Evolutionary conservation across 2,113 vertebrate species (phyloP).

Genomic region (Clarias batrachus): DNA sequence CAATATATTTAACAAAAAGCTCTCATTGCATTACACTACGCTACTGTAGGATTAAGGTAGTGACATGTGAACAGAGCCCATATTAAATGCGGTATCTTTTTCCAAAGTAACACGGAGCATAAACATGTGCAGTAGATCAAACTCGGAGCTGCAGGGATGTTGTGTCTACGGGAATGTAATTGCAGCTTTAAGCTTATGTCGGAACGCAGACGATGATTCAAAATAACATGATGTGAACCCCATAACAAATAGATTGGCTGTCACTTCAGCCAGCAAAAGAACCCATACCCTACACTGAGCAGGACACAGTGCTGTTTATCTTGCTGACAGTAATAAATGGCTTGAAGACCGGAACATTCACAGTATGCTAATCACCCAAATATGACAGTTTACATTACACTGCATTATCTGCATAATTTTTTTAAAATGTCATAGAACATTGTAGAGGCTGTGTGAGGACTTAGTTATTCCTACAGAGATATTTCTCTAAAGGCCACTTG

Average conservation of each 20-base stretch:
- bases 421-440: neutral
- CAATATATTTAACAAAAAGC: neutral
- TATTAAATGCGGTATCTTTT: neutral
- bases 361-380: neutral
- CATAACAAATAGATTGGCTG: conserved; percentile 19
- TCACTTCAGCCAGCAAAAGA: conserved; percentile 36
- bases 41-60: neutral
- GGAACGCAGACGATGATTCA: conserved; percentile 29
- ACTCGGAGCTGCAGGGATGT: conserved; percentile 5
- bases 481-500: neutral
- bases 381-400: neutral
- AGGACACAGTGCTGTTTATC: conserved; percentile 16
- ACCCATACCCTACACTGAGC: conserved; percentile 34
- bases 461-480: neutral
- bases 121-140: neutral
- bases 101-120: neutral
- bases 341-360: neutral
- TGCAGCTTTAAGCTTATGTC: conserved; percentile 35
- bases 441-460: neutral
- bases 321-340: neutral
- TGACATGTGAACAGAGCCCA: neutral
- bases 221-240: conserved; percentile 37
- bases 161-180: conserved; percentile 19
- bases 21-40: neutral
- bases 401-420: neutral